Evolutionary conservation across 1,140 invertebrate species (phyloP).

Genomic region (Parasteatoda tepidariorum): DNA sequence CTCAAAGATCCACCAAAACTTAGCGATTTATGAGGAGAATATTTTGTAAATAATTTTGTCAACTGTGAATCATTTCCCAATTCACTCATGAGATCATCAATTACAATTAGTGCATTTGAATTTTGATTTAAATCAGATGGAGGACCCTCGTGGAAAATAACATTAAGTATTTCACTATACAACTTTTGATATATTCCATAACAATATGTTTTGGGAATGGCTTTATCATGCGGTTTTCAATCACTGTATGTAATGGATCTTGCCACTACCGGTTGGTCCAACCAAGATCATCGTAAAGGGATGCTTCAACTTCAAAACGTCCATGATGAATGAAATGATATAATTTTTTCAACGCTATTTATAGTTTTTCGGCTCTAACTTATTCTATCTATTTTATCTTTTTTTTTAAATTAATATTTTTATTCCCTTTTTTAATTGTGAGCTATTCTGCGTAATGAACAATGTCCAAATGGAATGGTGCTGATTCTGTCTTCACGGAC

Average conservation of each 20-base stretch:
- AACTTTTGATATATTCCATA: background rate
- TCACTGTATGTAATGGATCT: too few relatives aligned
- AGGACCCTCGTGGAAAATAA: constrained; percentile 6
- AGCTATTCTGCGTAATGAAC: background rate
- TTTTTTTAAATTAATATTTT: background rate
- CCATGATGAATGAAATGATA: too few relatives aligned
- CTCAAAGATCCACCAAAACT: constrained; percentile 4
- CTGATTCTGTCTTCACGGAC: background rate
- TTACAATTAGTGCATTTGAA: background rate
- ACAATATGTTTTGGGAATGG: too few relatives aligned
- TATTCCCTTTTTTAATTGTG: background rate
- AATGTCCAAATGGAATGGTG: too few relatives aligned
- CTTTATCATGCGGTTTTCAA: too few relatives aligned
- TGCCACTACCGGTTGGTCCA: too few relatives aligned
- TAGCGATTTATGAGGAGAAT: background rate
- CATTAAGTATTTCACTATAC: background rate
- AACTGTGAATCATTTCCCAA: background rate
- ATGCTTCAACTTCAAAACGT: too few relatives aligned
- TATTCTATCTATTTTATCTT: background rate
- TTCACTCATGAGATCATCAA: too few relatives aligned
- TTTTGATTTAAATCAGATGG: constrained; percentile 9
- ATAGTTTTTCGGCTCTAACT: background rate
- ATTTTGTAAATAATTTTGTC: constrained; percentile 3
- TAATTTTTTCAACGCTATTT: background rate
- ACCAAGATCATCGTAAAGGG: too few relatives aligned